These are phyloP conservation scores for Stomatorhinus ivindoensis DNA, from an alignment of 2,113 vertebrate species.

Conservation along the genomic window DNA sequence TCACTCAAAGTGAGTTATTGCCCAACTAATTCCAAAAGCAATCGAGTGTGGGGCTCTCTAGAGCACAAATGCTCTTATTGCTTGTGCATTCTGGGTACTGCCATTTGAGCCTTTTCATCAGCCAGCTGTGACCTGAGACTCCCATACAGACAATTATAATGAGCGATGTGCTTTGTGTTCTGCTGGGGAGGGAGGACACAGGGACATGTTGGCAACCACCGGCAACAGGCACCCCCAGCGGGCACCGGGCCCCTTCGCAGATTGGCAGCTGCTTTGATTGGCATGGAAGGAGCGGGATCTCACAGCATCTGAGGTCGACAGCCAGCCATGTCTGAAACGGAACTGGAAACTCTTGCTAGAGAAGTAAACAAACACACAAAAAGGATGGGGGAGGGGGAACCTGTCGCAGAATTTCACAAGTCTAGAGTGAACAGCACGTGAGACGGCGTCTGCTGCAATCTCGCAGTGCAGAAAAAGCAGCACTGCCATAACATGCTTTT, in stretches of 20 bases:
- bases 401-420: neutral
- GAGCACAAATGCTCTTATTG: neutral
- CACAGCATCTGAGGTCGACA: neutral
- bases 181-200: neutral
- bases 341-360: neutral
- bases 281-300: neutral
- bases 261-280: neutral
- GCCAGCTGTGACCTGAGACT: neutral
- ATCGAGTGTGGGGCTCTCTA: neutral
- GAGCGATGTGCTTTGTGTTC: conserved; percentile 2
- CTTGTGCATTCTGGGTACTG: neutral
- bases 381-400: neutral
- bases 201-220: neutral
- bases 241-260: neutral
- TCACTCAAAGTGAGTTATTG: neutral
- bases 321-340: neutral
- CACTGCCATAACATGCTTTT: neutral
- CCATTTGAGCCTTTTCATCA: neutral
- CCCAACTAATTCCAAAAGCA: neutral
- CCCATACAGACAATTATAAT: neutral
- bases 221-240: neutral
- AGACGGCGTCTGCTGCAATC: neutral
- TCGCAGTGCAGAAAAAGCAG: neutral
- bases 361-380: neutral
- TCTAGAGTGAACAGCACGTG: neutral